These are phyloP conservation scores for Talpa occidentalis DNA, from an alignment of 2,113 vertebrate genomes.

Conservation along the genomic window DNA sequence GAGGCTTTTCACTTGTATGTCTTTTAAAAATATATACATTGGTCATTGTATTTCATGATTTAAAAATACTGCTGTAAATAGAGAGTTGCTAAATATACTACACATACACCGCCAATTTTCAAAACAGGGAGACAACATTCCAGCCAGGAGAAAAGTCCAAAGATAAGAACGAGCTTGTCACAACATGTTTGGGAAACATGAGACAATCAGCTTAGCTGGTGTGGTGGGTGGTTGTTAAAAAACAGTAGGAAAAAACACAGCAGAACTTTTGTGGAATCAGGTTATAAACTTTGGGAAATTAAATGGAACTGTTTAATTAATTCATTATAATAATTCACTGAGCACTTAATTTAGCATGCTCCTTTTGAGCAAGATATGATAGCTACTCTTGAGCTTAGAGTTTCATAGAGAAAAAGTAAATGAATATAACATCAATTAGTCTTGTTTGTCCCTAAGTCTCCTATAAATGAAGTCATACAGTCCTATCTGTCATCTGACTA, in stretches of 20 bases:
- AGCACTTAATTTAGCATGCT: background rate
- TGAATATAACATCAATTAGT: background rate
- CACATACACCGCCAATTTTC: background rate
- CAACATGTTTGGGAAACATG: background rate
- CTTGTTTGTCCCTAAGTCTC: background rate
- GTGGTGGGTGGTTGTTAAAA: background rate
- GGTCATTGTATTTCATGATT: conserved; percentile 37
- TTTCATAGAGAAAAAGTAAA: background rate
- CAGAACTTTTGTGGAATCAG: background rate
- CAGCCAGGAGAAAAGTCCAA: background rate
- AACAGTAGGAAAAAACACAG: background rate
- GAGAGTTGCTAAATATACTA: conserved; percentile 63
- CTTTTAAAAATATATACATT: conserved; percentile 62
- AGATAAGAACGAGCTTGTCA: background rate
- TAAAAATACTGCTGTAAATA: conserved; percentile 56
- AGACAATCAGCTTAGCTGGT: background rate
- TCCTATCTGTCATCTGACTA: background rate
- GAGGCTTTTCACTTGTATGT: conserved; percentile 12
- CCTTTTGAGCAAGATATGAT: background rate
- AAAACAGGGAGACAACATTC: background rate
- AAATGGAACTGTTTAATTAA: background rate
- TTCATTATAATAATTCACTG: background rate
- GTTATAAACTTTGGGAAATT: background rate
- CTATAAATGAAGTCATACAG: background rate
- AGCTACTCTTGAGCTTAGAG: background rate